Base-by-base conservation (phyloP, 1,140 invertebrate species). In the Bursaphelenchus mucronatus region DNA sequence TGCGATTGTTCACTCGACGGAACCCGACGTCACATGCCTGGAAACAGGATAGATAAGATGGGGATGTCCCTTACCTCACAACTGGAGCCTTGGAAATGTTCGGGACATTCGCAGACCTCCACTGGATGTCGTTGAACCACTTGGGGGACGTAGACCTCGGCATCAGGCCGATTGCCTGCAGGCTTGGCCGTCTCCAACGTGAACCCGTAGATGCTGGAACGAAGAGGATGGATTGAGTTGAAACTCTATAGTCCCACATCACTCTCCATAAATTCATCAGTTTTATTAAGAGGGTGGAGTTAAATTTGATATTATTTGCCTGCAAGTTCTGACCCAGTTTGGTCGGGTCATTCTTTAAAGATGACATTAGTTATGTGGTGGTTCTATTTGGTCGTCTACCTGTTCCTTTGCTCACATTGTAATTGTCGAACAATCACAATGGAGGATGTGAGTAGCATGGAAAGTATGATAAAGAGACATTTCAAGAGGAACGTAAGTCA, bases 1-100 rank as follows among this genome's bases (percentile, higher is more conserved):
- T 73, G 64, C 80, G 81, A 67, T 85, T 85, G 61, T 86, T 83
- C 11, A 90, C 85, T 62, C 89, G 86, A 17, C 89, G 87, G 80
- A 91, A 93, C 3, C 90, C 92, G 84, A 89, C 89, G 57, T 86
- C 86, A 80, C 92, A 96, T 2, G 13, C 57, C 57, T 17, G 19
- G 19, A 13, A 13, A 39, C 47, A 1, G 19, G 19, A 19, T 49
- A 49, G 13, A 19, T 49, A n/a, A 49, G 13, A 49, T n/a, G 30
- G 30, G 30, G 30, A 30, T 30, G 30, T 30, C 30, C 30, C 30
- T 5, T 30, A 30, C 56, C 61, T 80, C 78, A 63, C 78, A 80
- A 53, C 71, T 75, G 56, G 67, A 68, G n/a, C 78, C 78, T 15
- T 41, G 65, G 55, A 74, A 76, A 55, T 74, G 67, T 40, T 81